These are phyloP conservation scores for Onychomys torridus DNA, from an alignment of 2,797 vertebrate species.

Conservation along the genomic window DNA sequence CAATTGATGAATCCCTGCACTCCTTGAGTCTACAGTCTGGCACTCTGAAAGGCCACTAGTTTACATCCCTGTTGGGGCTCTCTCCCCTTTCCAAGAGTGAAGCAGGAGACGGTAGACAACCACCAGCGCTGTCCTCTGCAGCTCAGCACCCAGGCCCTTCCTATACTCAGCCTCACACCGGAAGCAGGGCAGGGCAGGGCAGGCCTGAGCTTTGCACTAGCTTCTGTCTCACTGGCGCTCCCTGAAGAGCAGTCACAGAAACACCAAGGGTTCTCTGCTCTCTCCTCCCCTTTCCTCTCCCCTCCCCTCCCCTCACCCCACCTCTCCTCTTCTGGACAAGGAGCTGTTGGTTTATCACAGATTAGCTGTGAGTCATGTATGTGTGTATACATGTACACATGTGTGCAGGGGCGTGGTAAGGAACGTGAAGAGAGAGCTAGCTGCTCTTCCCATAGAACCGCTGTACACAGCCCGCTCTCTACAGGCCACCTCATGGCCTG, in stretches of 20 bases:
- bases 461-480: neutral
- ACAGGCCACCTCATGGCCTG: neutral
- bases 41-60: neutral
- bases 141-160: neutral
- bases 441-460: neutral
- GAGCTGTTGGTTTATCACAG: neutral
- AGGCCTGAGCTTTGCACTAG: neutral
- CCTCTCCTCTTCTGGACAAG: neutral
- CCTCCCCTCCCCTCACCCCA: neutral
- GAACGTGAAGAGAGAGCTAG: neutral
- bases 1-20: neutral
- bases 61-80: neutral
- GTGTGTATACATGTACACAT: too few species aligned
- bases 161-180: neutral
- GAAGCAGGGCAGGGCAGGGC: neutral
- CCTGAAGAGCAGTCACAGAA: neutral
- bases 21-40: neutral
- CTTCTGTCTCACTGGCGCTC: neutral
- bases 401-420: fast-evolving
- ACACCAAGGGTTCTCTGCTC: neutral
- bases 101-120: neutral
- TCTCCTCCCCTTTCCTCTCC: neutral
- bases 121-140: neutral
- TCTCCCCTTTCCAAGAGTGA: neutral
- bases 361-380: neutral